A percentile compares a stretch with the other conserved stretches of the same genome.
These are phyloP conservation scores for Orestias chungarensis DNA, from an alignment of 2,797 vertebrate genomes.

Conservation along the genomic window DNA sequence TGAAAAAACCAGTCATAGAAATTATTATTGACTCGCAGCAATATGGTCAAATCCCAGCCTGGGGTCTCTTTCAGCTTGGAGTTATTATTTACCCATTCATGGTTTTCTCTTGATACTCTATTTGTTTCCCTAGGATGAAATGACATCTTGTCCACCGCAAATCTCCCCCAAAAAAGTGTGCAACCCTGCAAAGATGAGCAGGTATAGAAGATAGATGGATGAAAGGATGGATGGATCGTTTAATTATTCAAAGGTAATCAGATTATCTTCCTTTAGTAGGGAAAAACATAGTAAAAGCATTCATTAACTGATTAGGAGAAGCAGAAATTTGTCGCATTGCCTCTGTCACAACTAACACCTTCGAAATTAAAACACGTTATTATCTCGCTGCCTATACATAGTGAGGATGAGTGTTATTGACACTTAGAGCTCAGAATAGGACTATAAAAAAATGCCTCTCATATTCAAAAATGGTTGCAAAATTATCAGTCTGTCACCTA, in stretches of 20 bases:
- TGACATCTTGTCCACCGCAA: too few species aligned
- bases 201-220: too few species aligned
- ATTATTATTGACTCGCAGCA: background rate
- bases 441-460: background rate
- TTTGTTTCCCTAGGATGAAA: background rate
- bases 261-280: too few species aligned
- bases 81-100: background rate
- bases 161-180: too few species aligned
- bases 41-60: background rate
- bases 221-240: too few species aligned
- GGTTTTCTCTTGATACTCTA: background rate
- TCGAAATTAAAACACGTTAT: too few species aligned
- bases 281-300: background rate
- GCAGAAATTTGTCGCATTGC: too few species aligned
- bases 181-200: too few species aligned
- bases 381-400: background rate
- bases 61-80: background rate
- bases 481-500: background rate
- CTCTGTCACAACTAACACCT: too few species aligned
- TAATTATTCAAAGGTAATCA: too few species aligned
- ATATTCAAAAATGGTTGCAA: background rate
- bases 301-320: background rate
- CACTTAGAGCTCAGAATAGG: too few species aligned
- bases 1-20: background rate
- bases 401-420: background rate